These are phyloP conservation scores for Apamea monoglypha DNA, from an alignment of 2,888 invertebrate genomes.

Conservation along the genomic window DNA sequence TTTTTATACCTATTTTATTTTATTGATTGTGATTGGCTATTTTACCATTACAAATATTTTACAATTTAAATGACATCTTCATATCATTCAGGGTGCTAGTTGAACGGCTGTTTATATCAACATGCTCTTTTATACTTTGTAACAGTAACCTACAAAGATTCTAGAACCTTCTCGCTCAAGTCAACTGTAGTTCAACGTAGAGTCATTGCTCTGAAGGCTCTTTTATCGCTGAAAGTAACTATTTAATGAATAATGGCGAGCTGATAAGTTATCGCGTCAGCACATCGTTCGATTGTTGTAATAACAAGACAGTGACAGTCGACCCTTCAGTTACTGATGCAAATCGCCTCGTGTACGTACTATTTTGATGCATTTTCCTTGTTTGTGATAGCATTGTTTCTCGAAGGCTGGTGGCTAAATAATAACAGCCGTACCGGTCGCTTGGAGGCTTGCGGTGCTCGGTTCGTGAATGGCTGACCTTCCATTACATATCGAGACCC, in stretches of 20 bases:
- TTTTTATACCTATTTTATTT: too few species aligned
- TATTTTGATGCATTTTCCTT: slow-evolving; percentile 4
- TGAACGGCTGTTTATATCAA: too few species aligned
- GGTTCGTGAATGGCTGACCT: neutral
- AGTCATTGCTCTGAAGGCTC: slow-evolving; percentile 44
- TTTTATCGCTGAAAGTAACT: slow-evolving; percentile 36
- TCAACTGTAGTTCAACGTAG: neutral
- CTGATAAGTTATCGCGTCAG: slow-evolving; percentile 56
- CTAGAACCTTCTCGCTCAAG: slow-evolving; percentile 38
- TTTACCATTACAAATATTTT: too few species aligned
- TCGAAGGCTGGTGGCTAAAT: neutral
- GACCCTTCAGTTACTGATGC: slow-evolving; percentile 36
- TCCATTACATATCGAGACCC: neutral
- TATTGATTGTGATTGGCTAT: too few species aligned
- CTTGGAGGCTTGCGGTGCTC: neutral
- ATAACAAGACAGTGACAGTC: slow-evolving; percentile 43
- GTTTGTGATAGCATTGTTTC: neutral
- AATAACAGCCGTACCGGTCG: neutral
- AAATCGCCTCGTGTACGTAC: slow-evolving; percentile 56
- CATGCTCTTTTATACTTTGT: slow-evolving; percentile 12
- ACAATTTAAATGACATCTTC: too few species aligned
- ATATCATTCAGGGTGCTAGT: too few species aligned
- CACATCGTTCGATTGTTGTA: slow-evolving; percentile 47
- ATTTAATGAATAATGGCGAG: slow-evolving; percentile 32
- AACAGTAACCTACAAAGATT: slow-evolving; percentile 20